A percentile compares a stretch with the other conserved stretches of the same genome.
These are phyloP conservation scores for Dasyprocta punctata DNA, from an alignment of 2,113 vertebrate species.

Conservation along the genomic window DNA sequence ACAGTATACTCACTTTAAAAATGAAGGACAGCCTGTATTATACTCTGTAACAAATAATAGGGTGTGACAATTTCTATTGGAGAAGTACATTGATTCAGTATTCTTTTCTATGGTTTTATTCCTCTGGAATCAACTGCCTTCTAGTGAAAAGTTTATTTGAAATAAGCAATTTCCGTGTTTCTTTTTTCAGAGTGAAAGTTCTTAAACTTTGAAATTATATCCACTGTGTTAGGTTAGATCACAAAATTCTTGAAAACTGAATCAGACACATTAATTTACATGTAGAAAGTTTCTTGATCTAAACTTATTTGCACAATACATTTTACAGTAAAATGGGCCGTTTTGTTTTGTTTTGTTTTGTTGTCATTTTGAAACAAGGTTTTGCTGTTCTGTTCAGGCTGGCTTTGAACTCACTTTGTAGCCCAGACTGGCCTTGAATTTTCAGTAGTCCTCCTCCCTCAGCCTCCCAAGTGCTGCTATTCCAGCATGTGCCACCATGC, in stretches of 20 bases:
- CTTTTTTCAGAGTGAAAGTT: not conserved
- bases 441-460: not conserved
- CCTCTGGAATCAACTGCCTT: conserved; percentile 8
- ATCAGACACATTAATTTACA: conserved; percentile 17
- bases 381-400: not conserved
- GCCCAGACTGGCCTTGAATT: not conserved
- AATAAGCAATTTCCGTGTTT: not conserved
- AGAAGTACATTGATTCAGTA: conserved; percentile 20
- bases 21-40: not conserved
- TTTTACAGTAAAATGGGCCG: not conserved
- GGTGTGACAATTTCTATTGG: not conserved
- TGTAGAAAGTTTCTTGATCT: conserved; percentile 49
- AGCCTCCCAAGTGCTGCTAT: not conserved
- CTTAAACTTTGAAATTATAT: conserved; percentile 57
- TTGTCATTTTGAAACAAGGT: not conserved
- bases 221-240: not conserved
- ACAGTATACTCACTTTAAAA: conserved; percentile 4
- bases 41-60: not conserved
- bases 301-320: not conserved
- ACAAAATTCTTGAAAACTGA: conserved; percentile 10
- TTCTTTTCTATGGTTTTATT: conserved; percentile 9
- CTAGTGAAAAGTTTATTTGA: conserved; percentile 5
- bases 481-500: not conserved
- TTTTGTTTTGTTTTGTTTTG: not conserved
- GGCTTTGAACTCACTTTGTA: not conserved